These are phyloP conservation scores for Eristalis intricaria DNA, from an alignment of 2,888 invertebrate genomes.

Conservation along the genomic window DNA sequence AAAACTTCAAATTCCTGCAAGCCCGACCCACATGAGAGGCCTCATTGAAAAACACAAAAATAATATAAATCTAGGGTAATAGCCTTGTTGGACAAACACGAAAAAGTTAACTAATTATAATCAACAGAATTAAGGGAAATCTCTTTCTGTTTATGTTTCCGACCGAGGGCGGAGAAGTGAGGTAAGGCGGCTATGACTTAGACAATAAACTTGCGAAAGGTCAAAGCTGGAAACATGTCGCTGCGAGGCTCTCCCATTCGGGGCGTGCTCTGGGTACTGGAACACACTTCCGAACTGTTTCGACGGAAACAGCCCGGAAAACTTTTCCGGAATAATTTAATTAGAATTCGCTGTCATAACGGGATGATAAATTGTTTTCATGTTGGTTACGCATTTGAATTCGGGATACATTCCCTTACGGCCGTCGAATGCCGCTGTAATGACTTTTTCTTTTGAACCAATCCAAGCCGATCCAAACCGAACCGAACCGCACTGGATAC, in stretches of 20 bases:
- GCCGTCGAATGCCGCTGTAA: constrained; percentile 16
- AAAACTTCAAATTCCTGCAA: background rate
- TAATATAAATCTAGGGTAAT: background rate
- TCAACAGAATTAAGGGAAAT: constrained; percentile 25
- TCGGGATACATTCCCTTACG: constrained; percentile 37
- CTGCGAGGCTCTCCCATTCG: background rate
- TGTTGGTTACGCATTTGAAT: constrained; percentile 47
- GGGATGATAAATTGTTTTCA: constrained; percentile 63
- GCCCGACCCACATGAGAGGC: background rate
- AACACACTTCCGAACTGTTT: background rate
- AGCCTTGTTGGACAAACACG: constrained; percentile 3
- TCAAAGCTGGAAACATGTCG: constrained; percentile 28
- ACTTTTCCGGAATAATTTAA: constrained; percentile 57
- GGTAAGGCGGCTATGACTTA: background rate
- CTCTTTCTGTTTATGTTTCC: constrained; percentile 26
- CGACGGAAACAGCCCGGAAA: constrained; percentile 22
- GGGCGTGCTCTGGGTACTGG: background rate
- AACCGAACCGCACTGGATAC: constrained; percentile 7
- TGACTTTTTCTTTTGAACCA: constrained; percentile 22
- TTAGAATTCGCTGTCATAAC: constrained; percentile 67
- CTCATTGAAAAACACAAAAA: background rate
- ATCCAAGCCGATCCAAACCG: background rate
- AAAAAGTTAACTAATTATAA: constrained; percentile 29
- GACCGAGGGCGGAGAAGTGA: background rate
- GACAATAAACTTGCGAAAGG: constrained; percentile 37